A percentile compares a stretch with the other conserved stretches of the same genome.
Conservation (phyloP, 2,797 vertebrate species). For the Hafferia zeledoni region DNA sequence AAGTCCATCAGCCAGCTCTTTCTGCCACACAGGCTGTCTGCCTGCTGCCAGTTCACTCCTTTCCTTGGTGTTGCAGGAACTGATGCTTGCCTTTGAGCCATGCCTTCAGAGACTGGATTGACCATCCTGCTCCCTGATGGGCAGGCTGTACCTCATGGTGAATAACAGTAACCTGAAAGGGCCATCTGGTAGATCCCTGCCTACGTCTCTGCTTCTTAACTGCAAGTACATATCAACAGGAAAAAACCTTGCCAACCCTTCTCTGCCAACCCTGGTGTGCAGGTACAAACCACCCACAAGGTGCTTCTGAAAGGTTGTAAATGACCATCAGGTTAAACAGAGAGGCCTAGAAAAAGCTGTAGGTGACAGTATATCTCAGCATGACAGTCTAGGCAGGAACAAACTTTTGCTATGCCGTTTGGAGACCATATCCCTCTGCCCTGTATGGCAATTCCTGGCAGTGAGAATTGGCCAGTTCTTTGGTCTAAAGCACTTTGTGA, state of each 20-base stretch:
- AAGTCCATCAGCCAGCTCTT: background rate
- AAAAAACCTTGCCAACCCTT: background rate
- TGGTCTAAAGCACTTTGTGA: background rate
- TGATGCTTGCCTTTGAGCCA: background rate
- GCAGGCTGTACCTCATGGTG: background rate
- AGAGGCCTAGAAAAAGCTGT: background rate
- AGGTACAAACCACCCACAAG: background rate
- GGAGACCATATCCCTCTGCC: background rate
- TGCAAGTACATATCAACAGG: background rate
- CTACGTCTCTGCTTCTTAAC: background rate
- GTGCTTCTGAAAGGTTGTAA: background rate
- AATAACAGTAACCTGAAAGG: background rate
- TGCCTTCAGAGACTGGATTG: background rate
- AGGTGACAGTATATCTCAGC: background rate
- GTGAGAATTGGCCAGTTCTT: background rate
- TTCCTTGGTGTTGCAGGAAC: background rate
- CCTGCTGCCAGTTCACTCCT: background rate
- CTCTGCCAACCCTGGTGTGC: background rate
- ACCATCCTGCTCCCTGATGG: background rate
- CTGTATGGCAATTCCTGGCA: background rate
- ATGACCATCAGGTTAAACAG: background rate
- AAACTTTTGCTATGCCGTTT: background rate
- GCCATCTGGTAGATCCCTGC: background rate
- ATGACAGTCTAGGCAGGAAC: background rate
- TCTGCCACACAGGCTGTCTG: background rate